A percentile compares a stretch with the other conserved stretches of the same genome.
phyloP scores from a whole-genome alignment of 2,113 vertebrate genomes.

The Bubo scandiacus region DNA sequence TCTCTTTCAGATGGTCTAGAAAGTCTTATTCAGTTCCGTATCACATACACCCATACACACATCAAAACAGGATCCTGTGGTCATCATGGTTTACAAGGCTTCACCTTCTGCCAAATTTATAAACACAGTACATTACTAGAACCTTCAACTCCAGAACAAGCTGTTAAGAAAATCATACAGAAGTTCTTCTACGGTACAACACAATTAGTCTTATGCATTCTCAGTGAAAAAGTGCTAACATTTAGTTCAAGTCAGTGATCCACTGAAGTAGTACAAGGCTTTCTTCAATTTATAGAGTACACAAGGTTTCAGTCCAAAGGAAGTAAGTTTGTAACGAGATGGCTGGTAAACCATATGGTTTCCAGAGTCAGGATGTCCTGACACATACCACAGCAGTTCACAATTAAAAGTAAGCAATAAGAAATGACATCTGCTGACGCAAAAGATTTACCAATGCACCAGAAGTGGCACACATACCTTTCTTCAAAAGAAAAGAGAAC shows the following conservation, averaged over 20 bases:
- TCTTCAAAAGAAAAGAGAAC: neutral
- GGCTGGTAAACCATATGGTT: constrained; percentile 49
- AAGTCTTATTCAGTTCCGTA: neutral
- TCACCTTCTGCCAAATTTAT: neutral
- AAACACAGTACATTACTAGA: neutral
- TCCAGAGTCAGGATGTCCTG: constrained; percentile 50
- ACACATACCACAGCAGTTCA: constrained; percentile 43
- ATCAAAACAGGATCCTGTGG: neutral
- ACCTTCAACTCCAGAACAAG: neutral
- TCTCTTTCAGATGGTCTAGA: neutral
- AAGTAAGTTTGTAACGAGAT: neutral
- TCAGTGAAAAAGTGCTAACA: neutral
- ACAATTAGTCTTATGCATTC: neutral
- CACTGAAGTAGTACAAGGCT: neutral
- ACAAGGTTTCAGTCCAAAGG: neutral
- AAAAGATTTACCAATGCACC: neutral
- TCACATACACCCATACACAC: neutral
- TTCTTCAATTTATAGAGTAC: neutral
- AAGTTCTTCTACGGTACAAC: neutral
- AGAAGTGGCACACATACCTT: neutral
- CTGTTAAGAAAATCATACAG: neutral
- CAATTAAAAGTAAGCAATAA: constrained; percentile 47
- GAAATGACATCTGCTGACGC: constrained; percentile 31
- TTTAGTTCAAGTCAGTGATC: neutral
- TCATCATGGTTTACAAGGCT: neutral